Evolutionary conservation across 2,113 vertebrate species (phyloP).

Genomic region (Promerops cafer): DNA sequence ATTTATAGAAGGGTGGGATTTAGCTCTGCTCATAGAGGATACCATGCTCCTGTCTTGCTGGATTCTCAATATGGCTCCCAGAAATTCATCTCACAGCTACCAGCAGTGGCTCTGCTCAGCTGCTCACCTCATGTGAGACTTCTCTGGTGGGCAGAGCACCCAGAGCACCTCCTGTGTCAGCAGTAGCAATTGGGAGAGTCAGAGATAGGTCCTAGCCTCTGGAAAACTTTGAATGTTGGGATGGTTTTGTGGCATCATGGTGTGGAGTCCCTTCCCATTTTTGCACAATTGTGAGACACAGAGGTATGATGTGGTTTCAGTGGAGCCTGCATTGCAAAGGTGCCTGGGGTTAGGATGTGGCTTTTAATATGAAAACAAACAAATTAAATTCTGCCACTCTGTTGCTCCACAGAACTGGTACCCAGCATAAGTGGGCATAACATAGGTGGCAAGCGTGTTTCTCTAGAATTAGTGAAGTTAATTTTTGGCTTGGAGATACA

Average conservation of each 20-base stretch:
- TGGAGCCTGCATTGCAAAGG: accelerated
- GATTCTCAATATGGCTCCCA: neutral
- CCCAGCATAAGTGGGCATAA: neutral
- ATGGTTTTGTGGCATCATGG: neutral
- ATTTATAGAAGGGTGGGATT: neutral
- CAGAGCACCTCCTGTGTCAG: neutral
- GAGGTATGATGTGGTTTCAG: neutral
- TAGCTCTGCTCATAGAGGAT: neutral
- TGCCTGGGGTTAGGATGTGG: neutral
- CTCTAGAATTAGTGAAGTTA: neutral
- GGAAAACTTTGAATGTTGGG: neutral
- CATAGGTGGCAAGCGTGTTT: accelerated
- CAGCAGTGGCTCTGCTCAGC: neutral
- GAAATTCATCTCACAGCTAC: neutral
- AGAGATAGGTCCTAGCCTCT: neutral
- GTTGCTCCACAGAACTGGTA: neutral
- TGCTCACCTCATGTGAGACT: accelerated
- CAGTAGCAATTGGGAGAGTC: neutral
- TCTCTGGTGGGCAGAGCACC: accelerated
- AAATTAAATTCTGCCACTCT: neutral
- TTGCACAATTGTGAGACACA: neutral
- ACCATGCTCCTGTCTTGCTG: neutral
- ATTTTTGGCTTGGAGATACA: neutral
- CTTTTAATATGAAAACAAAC: neutral
- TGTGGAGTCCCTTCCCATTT: neutral